Evolutionary conservation across 2,797 vertebrate species (phyloP).

Genomic region (Urosaurus nigricauda): DNA sequence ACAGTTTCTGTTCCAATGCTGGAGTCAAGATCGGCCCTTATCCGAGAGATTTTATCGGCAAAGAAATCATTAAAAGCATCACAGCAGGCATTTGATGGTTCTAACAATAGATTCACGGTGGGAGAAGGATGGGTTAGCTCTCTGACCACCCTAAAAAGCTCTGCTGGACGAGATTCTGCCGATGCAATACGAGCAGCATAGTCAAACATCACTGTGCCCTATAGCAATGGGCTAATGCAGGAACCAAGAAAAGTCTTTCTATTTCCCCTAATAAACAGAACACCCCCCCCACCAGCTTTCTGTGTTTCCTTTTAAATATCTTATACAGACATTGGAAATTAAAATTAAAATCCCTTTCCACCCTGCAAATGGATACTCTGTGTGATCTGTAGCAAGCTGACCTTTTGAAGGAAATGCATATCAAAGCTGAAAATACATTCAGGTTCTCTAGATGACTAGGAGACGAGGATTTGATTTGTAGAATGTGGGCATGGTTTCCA

Average conservation of each 20-base stretch:
- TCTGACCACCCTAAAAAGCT: no score
- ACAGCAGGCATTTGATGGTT: no score
- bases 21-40: no score
- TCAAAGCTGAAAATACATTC: conserved; percentile 35
- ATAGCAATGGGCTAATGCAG: no score
- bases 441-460: not conserved
- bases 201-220: no score
- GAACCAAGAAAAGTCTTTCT: conserved; percentile 37
- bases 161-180: no score
- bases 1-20: no score
- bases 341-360: conserved; percentile 33
- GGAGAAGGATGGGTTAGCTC: no score
- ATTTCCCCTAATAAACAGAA: conserved; percentile 9
- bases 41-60: no score
- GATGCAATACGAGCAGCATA: no score
- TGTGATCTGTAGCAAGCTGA: conserved; percentile 39
- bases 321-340: not conserved
- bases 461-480: not conserved
- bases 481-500: not conserved
- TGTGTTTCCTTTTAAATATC: conserved; percentile 36
- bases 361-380: not conserved
- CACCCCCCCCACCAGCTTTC: conserved; percentile 12
- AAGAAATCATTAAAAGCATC: no score
- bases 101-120: no score
- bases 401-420: conserved; percentile 39